Evolutionary conservation across 2,113 vertebrate species (phyloP).

Genomic region (Oncorhynchus tshawytscha): DNA sequence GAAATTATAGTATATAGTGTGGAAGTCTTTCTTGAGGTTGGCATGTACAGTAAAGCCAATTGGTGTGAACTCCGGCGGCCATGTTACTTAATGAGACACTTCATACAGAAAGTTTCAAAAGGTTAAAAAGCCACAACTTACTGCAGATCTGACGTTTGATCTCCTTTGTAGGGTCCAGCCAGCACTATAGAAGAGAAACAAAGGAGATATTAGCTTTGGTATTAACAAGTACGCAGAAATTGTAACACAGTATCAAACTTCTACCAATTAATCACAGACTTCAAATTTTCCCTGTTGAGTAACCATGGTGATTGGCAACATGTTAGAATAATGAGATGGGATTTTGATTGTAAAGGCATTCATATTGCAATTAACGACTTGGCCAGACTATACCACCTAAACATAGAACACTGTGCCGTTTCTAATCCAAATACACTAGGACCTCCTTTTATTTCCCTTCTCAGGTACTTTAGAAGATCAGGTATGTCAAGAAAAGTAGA

Average conservation of each 20-base stretch:
- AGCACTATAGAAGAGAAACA: constrained; percentile 60
- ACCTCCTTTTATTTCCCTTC: no score
- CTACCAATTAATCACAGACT: not conserved
- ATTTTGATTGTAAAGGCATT: not conserved
- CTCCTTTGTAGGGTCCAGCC: constrained; percentile 77
- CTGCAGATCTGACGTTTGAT: constrained; percentile 78
- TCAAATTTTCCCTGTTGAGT: not conserved
- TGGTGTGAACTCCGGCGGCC: not conserved
- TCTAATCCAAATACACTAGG: no score
- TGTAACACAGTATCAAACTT: not conserved
- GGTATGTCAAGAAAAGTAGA: no score
- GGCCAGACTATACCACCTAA: not conserved
- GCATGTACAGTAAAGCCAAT: constrained; percentile 11
- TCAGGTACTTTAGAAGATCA: no score
- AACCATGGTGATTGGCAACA: not conserved
- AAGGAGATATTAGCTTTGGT: not conserved
- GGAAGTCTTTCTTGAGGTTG: not conserved
- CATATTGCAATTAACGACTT: not conserved
- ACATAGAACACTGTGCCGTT: no score
- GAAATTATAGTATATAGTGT: not conserved
- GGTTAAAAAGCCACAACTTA: constrained; percentile 55
- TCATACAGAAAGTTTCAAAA: not conserved
- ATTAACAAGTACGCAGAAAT: not conserved
- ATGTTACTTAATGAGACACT: not conserved
- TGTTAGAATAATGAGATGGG: not conserved